These are phyloP conservation scores for Conops quadrifasciatus DNA, from an alignment of 2,888 invertebrate species.

Conservation along the genomic window DNA sequence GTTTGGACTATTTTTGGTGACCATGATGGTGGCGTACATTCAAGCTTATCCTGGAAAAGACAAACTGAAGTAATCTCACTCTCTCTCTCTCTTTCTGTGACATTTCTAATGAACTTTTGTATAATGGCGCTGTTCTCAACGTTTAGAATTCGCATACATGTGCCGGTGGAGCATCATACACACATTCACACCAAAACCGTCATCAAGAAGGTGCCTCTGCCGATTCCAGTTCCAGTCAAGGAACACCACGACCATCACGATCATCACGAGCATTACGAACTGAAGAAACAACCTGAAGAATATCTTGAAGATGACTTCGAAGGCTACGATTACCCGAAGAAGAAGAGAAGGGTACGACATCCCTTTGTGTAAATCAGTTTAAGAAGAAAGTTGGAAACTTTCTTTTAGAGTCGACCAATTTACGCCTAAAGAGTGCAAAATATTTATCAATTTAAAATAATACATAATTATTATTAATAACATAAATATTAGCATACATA, in stretches of 20 bases:
- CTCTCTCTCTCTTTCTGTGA: background rate
- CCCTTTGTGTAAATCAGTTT: slow-evolving; percentile 54
- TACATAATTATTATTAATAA: too few relatives aligned
- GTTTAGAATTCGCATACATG: slow-evolving; percentile 62
- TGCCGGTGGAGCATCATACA: slow-evolving; percentile 65
- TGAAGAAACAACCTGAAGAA: slow-evolving; percentile 46
- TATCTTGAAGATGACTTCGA: slow-evolving; percentile 60
- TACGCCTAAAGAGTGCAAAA: background rate
- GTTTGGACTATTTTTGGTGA: slow-evolving; percentile 54
- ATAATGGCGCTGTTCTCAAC: slow-evolving; percentile 8
- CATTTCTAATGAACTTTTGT: too few relatives aligned
- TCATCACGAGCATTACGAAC: slow-evolving; percentile 52
- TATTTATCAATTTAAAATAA: too few relatives aligned
- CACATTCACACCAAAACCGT: slow-evolving; percentile 65
- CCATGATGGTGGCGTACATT: slow-evolving; percentile 55
- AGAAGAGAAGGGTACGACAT: slow-evolving; percentile 59
- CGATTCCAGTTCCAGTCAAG: slow-evolving; percentile 62
- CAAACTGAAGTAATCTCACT: slow-evolving; percentile 59
- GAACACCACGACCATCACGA: slow-evolving; percentile 52
- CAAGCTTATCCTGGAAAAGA: slow-evolving; percentile 59
- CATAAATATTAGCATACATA: too few relatives aligned
- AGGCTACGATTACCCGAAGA: slow-evolving; percentile 62
- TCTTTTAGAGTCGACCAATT: background rate
- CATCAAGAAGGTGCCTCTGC: slow-evolving; percentile 63
- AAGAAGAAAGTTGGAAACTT: background rate